Evolutionary conservation across 2,797 vertebrate genomes (phyloP).

Genomic region (Cirrhinus molitorella): DNA sequence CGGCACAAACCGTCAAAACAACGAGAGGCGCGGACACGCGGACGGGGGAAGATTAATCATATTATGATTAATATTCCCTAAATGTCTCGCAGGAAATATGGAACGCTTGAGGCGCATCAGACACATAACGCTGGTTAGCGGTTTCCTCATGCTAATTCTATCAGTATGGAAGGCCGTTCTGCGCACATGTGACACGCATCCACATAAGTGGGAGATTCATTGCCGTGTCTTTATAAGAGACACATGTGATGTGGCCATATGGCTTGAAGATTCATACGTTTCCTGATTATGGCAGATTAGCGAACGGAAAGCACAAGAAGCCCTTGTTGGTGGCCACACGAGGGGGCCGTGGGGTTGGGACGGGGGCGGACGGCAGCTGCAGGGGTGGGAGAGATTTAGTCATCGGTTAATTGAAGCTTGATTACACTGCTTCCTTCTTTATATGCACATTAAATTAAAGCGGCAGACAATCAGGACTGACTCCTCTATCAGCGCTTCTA

Average conservation of each 20-base stretch:
- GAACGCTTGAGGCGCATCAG: constrained; percentile 70
- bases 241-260: constrained; percentile 74
- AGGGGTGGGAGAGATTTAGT: constrained; percentile 75
- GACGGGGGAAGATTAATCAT: constrained; percentile 71
- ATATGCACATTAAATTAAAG: constrained; percentile 68
- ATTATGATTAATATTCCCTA: constrained; percentile 67
- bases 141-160: constrained; percentile 82
- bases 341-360: constrained; percentile 20
- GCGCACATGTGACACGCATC: constrained; percentile 76
- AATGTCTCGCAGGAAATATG: constrained; percentile 75
- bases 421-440: constrained; percentile 73
- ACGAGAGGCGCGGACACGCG: constrained; percentile 24
- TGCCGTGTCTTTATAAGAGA: constrained; percentile 66
- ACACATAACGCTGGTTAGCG: constrained; percentile 73
- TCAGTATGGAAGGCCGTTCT: constrained; percentile 73
- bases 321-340: constrained; percentile 42
- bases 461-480: constrained; percentile 69
- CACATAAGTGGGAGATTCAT: constrained; percentile 76
- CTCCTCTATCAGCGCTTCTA: constrained; percentile 52
- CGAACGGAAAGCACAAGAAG: constrained; percentile 58
- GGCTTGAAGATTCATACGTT: constrained; percentile 63
- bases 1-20: constrained; percentile 36
- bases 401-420: constrained; percentile 77
- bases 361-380: constrained; percentile 62
- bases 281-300: constrained; percentile 58